Evolutionary conservation across 2,113 vertebrate genomes (phyloP).

Genomic region (Ammodramus savannarum): DNA sequence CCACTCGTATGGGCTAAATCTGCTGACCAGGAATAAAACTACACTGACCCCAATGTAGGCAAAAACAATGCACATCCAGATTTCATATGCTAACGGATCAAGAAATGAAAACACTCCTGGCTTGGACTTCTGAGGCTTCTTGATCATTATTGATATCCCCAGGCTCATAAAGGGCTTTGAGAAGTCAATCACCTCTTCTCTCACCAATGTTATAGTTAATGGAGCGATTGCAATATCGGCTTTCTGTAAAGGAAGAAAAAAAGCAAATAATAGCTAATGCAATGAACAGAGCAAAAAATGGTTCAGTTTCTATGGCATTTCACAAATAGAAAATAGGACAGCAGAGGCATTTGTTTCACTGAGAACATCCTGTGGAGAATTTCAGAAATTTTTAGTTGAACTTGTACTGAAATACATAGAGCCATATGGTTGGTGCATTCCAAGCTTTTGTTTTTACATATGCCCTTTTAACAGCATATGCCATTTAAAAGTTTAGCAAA

Average conservation of each 20-base stretch:
- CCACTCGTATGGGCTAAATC: conserved; percentile 99
- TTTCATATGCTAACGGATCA: conserved; percentile 98
- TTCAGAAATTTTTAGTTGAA: neutral
- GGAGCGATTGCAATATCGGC: conserved; percentile 97
- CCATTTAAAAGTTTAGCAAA: neutral
- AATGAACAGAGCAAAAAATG: neutral
- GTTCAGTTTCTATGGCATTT: neutral
- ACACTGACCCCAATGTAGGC: conserved; percentile 99
- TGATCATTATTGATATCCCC: conserved; percentile 99
- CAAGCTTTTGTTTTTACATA: neutral
- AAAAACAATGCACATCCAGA: conserved; percentile 99
- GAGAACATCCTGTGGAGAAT: neutral
- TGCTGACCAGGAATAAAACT: conserved; percentile 99
- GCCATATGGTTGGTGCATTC: neutral
- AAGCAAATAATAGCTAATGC: conserved; percentile 23
- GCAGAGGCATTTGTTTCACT: neutral
- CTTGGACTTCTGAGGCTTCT: conserved; percentile 99
- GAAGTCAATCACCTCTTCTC: conserved; percentile 99
- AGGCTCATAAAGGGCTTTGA: conserved; percentile 99
- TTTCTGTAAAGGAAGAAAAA: conserved; percentile 84
- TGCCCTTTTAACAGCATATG: neutral
- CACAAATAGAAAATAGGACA: conserved; percentile 3
- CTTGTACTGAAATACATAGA: neutral
- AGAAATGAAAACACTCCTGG: conserved; percentile 99
- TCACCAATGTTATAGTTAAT: conserved; percentile 94